Base-by-base conservation (phyloP, 2,888 invertebrate species). In the Catocala sponsa region DNA sequence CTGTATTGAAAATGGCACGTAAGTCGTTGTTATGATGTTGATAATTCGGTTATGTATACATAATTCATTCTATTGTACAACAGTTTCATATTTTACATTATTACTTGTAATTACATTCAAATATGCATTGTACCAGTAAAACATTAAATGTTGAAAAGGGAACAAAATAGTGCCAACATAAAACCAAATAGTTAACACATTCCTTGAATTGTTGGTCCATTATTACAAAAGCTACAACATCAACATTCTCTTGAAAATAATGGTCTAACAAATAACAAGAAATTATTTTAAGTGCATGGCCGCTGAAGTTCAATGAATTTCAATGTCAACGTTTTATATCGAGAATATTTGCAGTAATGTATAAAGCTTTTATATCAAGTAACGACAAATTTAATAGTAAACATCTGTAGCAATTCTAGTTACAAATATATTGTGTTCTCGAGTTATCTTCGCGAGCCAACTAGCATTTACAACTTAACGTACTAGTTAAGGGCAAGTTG, bases 381-480 rank as follows among this genome's bases (percentile, higher is more conserved):
- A 70, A 72, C 72, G 81, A 80, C 80, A 81, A 81, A 79, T 79
- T 79, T 76, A 78, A 79, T 80, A 72, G 74, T 67, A 65, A 69
- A 72, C 82, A 75, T 76, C 75, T 79, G 77, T 79, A 75, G 77
- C 74, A 70, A 70, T 63, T 55, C 69, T 72, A 59, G 70, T 71
- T 67, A 76, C 66, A 56, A 73, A 78, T 76, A 65, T 70, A 76
- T 73, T 70, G 65, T 76, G 73, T 78, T 72, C 65, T 65, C 70
- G 69, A 74, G 71, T 74, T 79, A 77, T 78, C 82, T 76, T 75
- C 64, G 63, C 66, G 55, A 74, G 74, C 66, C 63, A 65, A 69
- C 69, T 61, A 63, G 70, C 70, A 72, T 81, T 83, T 79, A 82
- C 76, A 79, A 74, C 74, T 72, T 68, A 68, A 63, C 68, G 71